These are phyloP conservation scores for Litocranius walleri DNA, from an alignment of 2,113 vertebrate species.

Conservation along the genomic window DNA sequence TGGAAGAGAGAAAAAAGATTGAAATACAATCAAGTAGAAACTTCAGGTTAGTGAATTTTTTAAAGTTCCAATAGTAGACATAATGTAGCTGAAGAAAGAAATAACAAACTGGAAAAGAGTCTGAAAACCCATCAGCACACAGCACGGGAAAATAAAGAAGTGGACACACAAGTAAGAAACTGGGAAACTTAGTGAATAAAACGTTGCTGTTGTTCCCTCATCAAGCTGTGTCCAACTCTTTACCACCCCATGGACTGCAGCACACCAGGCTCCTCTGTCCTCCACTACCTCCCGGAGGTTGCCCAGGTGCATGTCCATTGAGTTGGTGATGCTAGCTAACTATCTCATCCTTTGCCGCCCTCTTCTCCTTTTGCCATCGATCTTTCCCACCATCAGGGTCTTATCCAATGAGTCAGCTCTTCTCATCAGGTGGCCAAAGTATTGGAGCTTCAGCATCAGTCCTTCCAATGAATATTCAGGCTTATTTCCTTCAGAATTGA, in stretches of 20 bases:
- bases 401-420: not conserved
- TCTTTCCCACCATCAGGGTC: not conserved
- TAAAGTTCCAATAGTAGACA: not conserved
- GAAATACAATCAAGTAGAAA: not conserved
- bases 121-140: not conserved
- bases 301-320: not conserved
- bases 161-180: accelerated
- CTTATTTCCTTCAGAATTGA: not conserved
- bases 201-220: not conserved
- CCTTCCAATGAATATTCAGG: not conserved
- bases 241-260: not conserved
- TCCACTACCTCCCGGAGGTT: not conserved
- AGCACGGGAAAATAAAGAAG: not conserved
- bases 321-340: not conserved
- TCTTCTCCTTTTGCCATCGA: not conserved
- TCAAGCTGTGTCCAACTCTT: not conserved
- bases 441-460: not conserved
- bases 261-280: not conserved
- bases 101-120: not conserved
- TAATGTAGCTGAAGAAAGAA: not conserved
- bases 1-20: not conserved
- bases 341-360: not conserved
- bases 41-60: not conserved
- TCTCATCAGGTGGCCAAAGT: not conserved
- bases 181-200: accelerated